Evolutionary conservation across 2,797 vertebrate genomes (phyloP).

Genomic region (Lepilemur ruficaudatus): DNA sequence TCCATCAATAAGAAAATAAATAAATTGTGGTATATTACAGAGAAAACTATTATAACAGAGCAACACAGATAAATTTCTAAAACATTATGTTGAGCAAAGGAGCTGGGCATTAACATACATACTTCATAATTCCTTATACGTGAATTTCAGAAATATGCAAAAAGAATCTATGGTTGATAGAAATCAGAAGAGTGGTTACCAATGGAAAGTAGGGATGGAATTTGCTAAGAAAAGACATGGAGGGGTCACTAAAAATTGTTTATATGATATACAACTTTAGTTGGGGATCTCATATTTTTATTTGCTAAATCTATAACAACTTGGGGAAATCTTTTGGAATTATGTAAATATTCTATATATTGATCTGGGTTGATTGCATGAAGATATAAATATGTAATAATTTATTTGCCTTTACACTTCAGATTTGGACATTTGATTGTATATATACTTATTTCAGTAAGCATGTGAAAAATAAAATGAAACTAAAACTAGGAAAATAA

Average conservation of each 20-base stretch:
- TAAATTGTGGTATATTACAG: not conserved
- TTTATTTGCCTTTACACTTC: not conserved
- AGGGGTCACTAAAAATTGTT: not conserved
- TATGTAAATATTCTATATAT: not conserved
- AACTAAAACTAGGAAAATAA: not conserved
- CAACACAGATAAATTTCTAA: not conserved
- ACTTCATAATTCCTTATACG: not conserved
- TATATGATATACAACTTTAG: not conserved
- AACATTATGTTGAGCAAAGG: not conserved
- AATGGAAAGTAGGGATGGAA: not conserved
- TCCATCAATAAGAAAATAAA: not conserved
- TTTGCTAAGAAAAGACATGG: not conserved
- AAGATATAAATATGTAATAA: not conserved
- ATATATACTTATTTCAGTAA: not conserved
- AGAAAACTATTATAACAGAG: not conserved
- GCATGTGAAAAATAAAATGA: not conserved
- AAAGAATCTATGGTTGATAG: not conserved
- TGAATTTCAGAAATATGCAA: not conserved
- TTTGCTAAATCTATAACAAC: not conserved
- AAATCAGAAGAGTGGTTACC: not conserved
- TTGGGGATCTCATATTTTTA: not conserved
- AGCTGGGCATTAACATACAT: not conserved
- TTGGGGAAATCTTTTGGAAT: not conserved
- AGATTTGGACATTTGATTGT: not conserved
- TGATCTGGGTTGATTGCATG: not conserved